Base-by-base conservation (phyloP, 2,113 vertebrate genomes). In the Sinocyclocheilus anophthalmus region DNA sequence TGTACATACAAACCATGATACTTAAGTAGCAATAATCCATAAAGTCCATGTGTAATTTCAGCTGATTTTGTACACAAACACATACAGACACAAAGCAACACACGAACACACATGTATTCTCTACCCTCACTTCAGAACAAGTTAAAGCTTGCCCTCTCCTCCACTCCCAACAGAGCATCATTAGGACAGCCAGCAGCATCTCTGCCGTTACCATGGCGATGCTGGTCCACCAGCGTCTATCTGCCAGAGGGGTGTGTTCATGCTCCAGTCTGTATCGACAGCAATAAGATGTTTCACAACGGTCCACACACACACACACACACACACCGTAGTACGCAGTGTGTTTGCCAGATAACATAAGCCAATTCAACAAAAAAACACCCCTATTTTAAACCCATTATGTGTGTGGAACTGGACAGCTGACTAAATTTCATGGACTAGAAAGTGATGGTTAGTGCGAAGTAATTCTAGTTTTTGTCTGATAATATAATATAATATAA, bases 181-280 rank as follows among this genome's bases (percentile, higher is more conserved):
- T 89, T 86, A 86, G 37, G 85, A 84, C 85, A 86, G 88, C 88
- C 85, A 83, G 84, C 82, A 90, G 91, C 89, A 88, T 86, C 86
- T 84, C 86, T 76, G 59, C 63, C 53, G 55, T 90, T 87, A 59
- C 90, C 91, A 87, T 80, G 88, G 85, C 5, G 2, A 87, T 37
- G 37, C 37, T 65, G 81, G 16, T 73, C 53, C 37, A 18, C 20
- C 18, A 65, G 50, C 45, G 50, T 84, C 75, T 84, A 18, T 73
- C 24, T 78, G 45, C 65, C 55, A 80, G 82, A 24, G 65, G 33
- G 67, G 76, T 70, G 37, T 59, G 70, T 83, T 83, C 63, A 77
- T 48, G 53, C 39, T 83, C 18, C 20, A 61, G 45, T 10, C 73
- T 53, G 50, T 75, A 76, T 39, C 30, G 39, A 61, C 55, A 69